Base-by-base conservation (phyloP, 1,140 invertebrate species). In the Asbolus verrucosus region DNA sequence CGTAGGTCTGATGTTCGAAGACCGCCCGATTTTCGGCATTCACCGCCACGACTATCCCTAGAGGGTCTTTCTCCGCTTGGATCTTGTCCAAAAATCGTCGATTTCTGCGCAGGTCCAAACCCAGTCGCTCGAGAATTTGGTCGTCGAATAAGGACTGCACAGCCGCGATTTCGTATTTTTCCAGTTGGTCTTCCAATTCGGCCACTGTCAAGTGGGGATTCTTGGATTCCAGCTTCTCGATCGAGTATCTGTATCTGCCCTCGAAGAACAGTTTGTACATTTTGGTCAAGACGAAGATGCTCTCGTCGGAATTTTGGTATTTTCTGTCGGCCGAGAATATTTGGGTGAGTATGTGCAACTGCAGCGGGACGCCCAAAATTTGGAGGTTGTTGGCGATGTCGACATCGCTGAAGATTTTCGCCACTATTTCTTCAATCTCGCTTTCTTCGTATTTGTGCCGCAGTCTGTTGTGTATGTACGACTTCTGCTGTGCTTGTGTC, bases 1-100 rank as follows among this genome's bases (percentile, higher is more conserved):
- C 43, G n/a, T 50, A 50, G 5, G 43, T 50, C 3, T 21, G 11
- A 11, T 50, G 43, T 50, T 50, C 43, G 24, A 50, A 50, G 1
- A 50, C 19, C 8, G 43, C 15, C 18, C 24, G 9, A 6, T 19
- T 19, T 4, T 41, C 15, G 2, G 9, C n/a, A n/a, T 9, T 19
- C 4, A 50, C 15, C 8, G 6, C 13, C 1, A 50, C 19, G 9
- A 50, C 18, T 8, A 50, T 24, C 8, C 43, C 43, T 19, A 50
- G 15, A 50, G 43, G 43, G 13, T 50, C 43, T 13, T 50, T 50
- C 8, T 50, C n/a, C 9, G 11, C 19, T 50, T 50, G 19, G 9
- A 50, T n/a, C 24, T 24, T 24, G 8, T 50, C 19, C 43, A 50
- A 50, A 24, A 50, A 19, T n/a, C 43, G 2, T 5, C 9, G 11